Base-by-base conservation (phyloP, 2,888 invertebrate genomes). In the Lycaena phlaeas region DNA sequence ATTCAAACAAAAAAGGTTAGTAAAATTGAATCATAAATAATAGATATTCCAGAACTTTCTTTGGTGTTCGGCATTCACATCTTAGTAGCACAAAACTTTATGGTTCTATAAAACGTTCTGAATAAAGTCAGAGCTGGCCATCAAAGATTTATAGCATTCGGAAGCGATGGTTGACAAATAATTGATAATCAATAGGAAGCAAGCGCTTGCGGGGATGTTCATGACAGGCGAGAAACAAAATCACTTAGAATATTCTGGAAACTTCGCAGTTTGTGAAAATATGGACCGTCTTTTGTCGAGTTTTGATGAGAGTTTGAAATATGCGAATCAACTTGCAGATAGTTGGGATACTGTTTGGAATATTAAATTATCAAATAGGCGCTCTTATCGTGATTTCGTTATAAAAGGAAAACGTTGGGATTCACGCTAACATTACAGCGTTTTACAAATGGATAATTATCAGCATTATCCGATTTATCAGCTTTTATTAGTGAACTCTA, bases 11-110 rank as follows among this genome's bases (percentile, higher is more conserved):
- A 31, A 31, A 34, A 34, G 18, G 22, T 34, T 12, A 7, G 18
- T 11, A 18, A 22, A 34, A 34, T 17, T 34, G 34, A 31, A 11
- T 31, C 31, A 34, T 34, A 34, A 34, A 34, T 34, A 34, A 34
- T 34, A 22, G 22, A 34, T 18, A 9, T 34, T 18, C 7, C 3
- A 10, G 18, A 34, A 34, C 18, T 34, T 34, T 11, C 14, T 10
- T 15, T 30, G 30, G 15, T 30, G 30, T 15, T 30, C 22, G 4
- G 2, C 22, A 2, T n/a, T n/a, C n/a, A n/a, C n/a, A n/a, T n/a
- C n/a, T n/a, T n/a, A 22, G 22, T 9, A 34, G 34, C 22, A 11
- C 22, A 12, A 18, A 34, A 34, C 18, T 34, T 22, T 5, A 9
- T 22, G 9, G 31, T 18, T 34, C 18, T 12, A 9, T 34, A 34